These are phyloP conservation scores for Arenaria interpres DNA, from an alignment of 2,113 vertebrate species.

Conservation along the genomic window DNA sequence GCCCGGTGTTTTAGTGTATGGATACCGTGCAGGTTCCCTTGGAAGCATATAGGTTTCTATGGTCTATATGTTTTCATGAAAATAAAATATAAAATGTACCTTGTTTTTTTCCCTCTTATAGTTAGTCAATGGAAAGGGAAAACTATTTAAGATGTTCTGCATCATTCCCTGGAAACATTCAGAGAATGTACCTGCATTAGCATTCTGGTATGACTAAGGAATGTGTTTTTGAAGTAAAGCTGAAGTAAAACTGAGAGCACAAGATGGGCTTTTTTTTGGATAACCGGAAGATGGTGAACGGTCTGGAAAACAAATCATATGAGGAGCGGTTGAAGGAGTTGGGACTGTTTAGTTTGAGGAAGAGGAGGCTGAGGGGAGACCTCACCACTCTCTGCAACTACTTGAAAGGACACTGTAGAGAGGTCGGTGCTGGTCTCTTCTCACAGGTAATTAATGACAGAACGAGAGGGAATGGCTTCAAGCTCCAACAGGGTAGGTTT, in stretches of 20 bases:
- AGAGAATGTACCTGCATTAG: not conserved
- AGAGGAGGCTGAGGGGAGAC: too few species aligned
- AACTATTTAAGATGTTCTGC: not conserved
- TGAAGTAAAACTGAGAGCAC: not conserved
- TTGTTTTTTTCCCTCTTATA: not conserved
- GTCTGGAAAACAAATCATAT: too few species aligned
- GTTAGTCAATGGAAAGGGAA: not conserved
- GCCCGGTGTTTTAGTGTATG: not conserved
- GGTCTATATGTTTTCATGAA: not conserved
- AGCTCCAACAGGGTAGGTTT: too few species aligned
- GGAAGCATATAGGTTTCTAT: not conserved
- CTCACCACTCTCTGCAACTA: too few species aligned
- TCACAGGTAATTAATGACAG: too few species aligned
- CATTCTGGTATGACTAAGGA: not conserved
- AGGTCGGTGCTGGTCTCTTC: too few species aligned
- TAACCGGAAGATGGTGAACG: not conserved
- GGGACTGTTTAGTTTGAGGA: too few species aligned
- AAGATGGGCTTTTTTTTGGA: not conserved
- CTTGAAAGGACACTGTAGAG: too few species aligned
- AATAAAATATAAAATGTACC: not conserved
- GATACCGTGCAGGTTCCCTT: not conserved
- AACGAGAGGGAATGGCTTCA: too few species aligned
- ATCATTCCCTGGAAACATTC: not conserved
- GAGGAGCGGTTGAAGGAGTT: too few species aligned
- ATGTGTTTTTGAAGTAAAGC: not conserved